Base-by-base conservation (phyloP, 2,888 invertebrate species). In the Eristalis arbustorum region DNA sequence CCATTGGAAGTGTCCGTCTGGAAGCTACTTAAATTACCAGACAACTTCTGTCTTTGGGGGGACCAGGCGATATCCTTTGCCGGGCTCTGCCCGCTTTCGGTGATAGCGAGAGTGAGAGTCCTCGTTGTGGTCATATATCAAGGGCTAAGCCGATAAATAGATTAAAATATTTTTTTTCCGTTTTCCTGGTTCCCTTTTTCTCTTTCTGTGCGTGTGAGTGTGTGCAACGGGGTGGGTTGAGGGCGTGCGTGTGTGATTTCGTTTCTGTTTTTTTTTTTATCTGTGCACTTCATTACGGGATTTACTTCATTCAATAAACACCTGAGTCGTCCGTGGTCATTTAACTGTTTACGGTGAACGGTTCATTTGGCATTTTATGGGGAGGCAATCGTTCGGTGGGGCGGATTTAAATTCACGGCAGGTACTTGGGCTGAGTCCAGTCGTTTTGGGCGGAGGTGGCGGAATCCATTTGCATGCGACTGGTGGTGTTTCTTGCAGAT, bases 81-180 rank as follows among this genome's bases (percentile, higher is more conserved):
- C 42, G 42, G 69, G n/a, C 28, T 11, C 57, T 49, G 28, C 18
- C n/a, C n/a, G n/a, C n/a, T n/a, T n/a, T n/a, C 57, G 63, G 34
- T 14, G 59, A 1, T 13, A n/a, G 23, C 1, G 25, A 4, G 40
- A 25, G 62, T 42, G 37, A 42, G 42, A 76, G 37, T 66, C 37
- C 59, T 82, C 73, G 67, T 61, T 77, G 68, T 85, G 82, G 81
- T 82, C 84, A 79, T 75, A 68, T 81, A 81, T 85, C 69, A 85
- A 77, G 81, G 81, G 23, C 84, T 84, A 81, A 85, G 77, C 73
- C 69, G 82, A 82, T 85, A 85, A 85, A 85, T 85, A 82, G 77
- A 85, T 85, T 85, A 82, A 85, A 85, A 74, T 77, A 64, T 74
- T 73, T 76, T 64, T 31, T 8, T 59, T 13, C 56, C 57, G 5